phyloP scores from a whole-genome alignment of 2,113 vertebrate genomes.

The Dipodomys merriami region DNA sequence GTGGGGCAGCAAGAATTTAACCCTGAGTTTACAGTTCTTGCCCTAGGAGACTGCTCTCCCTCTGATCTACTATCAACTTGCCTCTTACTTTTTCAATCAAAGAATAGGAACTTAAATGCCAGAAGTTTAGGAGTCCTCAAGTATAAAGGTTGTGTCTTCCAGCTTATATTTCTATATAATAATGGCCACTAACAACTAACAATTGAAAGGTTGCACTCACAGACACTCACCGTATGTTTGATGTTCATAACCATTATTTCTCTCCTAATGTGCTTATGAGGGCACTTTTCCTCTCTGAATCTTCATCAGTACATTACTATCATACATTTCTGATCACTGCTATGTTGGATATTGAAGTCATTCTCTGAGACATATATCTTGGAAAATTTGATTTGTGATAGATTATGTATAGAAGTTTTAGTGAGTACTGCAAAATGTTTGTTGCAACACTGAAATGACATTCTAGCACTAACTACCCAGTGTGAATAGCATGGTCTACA shows the following conservation, averaged over 20 bases:
- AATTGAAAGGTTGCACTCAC: neutral
- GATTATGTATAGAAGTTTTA: neutral
- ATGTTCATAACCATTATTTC: neutral
- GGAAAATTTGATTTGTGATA: neutral
- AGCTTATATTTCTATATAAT: conserved; percentile 37
- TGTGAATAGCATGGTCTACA: neutral
- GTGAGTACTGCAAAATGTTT: neutral
- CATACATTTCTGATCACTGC: neutral
- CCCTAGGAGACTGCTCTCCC: neutral
- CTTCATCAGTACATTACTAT: neutral
- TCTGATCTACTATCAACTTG: neutral
- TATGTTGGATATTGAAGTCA: neutral
- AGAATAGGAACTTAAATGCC: conserved; percentile 53
- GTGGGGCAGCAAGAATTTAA: neutral
- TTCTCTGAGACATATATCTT: neutral
- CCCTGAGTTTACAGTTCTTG: neutral
- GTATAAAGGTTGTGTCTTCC: neutral
- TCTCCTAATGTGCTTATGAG: neutral
- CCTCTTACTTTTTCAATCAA: conserved; percentile 33
- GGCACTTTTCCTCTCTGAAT: neutral
- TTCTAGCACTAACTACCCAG: neutral
- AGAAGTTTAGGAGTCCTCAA: conserved; percentile 37
- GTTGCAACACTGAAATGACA: neutral
- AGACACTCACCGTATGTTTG: neutral
- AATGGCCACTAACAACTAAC: neutral